Percentiles rank a stretch among this genome's conserved stretches.
phyloP scores from a whole-genome alignment of 2,888 invertebrate genomes.

The Ennomos quercinarius region DNA sequence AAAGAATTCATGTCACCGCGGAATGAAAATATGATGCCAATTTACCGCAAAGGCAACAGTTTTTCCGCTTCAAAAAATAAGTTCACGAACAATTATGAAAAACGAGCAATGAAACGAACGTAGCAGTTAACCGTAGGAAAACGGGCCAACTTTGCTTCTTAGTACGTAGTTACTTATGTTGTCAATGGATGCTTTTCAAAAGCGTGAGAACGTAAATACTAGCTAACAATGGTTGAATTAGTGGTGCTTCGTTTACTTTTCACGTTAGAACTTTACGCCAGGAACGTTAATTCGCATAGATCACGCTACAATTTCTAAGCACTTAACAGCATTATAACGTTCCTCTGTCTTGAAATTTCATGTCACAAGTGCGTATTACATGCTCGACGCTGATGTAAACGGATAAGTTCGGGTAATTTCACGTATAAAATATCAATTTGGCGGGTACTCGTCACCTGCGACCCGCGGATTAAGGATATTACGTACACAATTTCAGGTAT shows the following conservation, averaged over 20 bases:
- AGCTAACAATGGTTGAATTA: no score
- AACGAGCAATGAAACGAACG: conserved; percentile 37
- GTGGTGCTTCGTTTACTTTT: no score
- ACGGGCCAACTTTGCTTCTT: conserved; percentile 20
- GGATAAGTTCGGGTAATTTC: conserved; percentile 24
- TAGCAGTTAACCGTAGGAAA: conserved; percentile 21
- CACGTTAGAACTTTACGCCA: no score
- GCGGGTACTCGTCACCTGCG: conserved; percentile 52
- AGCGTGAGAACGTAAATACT: conserved; percentile 11
- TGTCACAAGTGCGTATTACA: conserved; percentile 2
- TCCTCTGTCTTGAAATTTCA: conserved; percentile 3
- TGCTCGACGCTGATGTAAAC: conserved; percentile 41
- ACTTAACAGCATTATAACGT: neutral
- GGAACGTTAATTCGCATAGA: neutral
- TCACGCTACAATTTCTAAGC: neutral
- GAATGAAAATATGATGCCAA: conserved; percentile 50
- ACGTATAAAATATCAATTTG: conserved; percentile 57
- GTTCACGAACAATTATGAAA: conserved; percentile 45
- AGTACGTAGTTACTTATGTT: conserved; percentile 14
- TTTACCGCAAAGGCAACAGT: conserved; percentile 49
- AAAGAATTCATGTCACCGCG: conserved; percentile 42
- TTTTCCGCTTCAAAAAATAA: conserved; percentile 40
- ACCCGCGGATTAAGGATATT: conserved; percentile 45
- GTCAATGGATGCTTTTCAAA: conserved; percentile 24
- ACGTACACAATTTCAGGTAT: conserved; percentile 43